Percentiles rank a stretch among this genome's conserved stretches.
These are phyloP conservation scores for Altica lythri DNA, from an alignment of 2,888 invertebrate species.

Conservation along the genomic window DNA sequence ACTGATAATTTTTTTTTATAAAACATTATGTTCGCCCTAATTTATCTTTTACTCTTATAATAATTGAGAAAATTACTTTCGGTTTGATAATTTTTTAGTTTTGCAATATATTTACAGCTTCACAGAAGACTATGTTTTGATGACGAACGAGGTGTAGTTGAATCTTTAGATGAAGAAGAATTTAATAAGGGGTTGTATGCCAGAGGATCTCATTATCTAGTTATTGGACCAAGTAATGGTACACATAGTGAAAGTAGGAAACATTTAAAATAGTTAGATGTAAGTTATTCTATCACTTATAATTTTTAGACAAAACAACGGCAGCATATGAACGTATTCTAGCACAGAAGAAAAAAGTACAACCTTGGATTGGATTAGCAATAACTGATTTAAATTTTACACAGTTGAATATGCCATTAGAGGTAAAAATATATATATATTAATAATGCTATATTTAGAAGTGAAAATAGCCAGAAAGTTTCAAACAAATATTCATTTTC, in stretches of 20 bases:
- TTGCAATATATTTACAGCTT: constrained; percentile 57
- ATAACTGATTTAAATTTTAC: constrained; percentile 24
- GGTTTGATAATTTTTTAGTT: no score
- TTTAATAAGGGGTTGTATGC: constrained; percentile 70
- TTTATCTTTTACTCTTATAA: no score
- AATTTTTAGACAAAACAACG: constrained; percentile 36
- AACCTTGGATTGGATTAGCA: constrained; percentile 58
- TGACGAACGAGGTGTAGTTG: constrained; percentile 90
- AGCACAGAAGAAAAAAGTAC: constrained; percentile 62
- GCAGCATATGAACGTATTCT: constrained; percentile 57
- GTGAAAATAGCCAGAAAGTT: no score
- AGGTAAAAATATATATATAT: constrained; percentile 18
- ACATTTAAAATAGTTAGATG: constrained; percentile 1
- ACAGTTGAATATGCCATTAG: constrained; percentile 19
- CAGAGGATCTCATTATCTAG: constrained; percentile 59
- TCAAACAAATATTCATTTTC: constrained; percentile 22
- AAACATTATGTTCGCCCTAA: no score
- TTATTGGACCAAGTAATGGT: constrained; percentile 36
- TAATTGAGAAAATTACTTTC: no score
- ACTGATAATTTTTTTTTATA: no score
- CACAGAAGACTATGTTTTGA: constrained; percentile 84
- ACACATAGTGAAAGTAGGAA: constrained; percentile 18
- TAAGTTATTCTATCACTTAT: background rate
- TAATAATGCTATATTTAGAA: no score
- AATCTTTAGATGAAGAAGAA: constrained; percentile 83